A percentile compares a stretch with the other conserved stretches of the same genome.
Evolutionary conservation across 1,140 invertebrate genomes (phyloP).

Genomic region (Drosophila kanapiae): DNA sequence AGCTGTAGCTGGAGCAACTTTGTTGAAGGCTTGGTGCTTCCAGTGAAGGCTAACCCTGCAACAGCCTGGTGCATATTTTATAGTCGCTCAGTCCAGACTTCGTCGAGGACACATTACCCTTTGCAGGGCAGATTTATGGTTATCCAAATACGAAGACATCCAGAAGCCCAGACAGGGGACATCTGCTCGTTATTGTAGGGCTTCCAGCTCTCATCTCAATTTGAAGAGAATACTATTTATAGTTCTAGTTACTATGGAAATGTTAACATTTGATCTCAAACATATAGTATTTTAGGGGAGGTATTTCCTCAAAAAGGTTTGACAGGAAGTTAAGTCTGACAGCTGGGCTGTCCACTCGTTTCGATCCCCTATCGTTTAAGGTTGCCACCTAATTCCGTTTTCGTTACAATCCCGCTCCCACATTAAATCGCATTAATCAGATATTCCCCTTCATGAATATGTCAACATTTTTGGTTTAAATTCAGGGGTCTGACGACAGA

Average conservation of each 20-base stretch:
- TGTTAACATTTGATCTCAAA: too few species aligned
- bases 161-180: not conserved
- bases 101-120: constrained; percentile 25
- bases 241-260: not conserved
- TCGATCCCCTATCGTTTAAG: not conserved
- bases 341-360: not conserved
- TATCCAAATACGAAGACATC: constrained; percentile 1
- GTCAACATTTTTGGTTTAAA: constrained; percentile 8
- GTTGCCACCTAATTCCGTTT: not conserved
- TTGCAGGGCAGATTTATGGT: constrained; percentile 38
- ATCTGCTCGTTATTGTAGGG: constrained; percentile 1
- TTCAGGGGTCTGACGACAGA: not conserved
- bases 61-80: constrained; percentile 47
- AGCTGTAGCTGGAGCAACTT: constrained; percentile 5
- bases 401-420: not conserved
- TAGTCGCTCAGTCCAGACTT: constrained; percentile 5
- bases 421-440: constrained; percentile 7
- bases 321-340: not conserved
- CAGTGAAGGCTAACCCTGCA: constrained; percentile 22
- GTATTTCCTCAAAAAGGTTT: too few species aligned
- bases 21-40: constrained; percentile 8
- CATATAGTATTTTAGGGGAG: not conserved
- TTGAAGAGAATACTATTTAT: not conserved
- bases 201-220: not conserved
- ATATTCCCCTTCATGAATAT: not conserved